These are phyloP conservation scores for Ichneumoninae sp. DNA, from an alignment of 2,888 invertebrate species.

Conservation along the genomic window DNA sequence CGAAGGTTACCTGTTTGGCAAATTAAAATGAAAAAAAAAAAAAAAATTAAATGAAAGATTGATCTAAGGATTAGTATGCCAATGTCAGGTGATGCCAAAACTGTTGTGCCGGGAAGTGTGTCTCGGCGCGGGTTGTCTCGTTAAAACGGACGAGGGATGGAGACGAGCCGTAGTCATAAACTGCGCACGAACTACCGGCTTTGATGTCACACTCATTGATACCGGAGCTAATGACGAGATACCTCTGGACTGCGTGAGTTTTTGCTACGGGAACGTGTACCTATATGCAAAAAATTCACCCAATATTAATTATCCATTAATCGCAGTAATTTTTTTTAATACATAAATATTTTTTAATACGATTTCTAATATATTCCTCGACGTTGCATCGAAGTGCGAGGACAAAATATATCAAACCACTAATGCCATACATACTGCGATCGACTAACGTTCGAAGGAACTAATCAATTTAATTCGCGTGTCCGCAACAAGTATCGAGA, in stretches of 20 bases:
- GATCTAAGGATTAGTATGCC: conserved; percentile 71
- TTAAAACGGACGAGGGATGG: conserved; percentile 79
- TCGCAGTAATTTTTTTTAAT: conserved; percentile 38
- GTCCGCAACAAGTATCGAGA: not conserved
- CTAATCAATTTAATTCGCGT: conserved; percentile 31
- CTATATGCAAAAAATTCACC: conserved; percentile 62
- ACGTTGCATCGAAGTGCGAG: conserved; percentile 22
- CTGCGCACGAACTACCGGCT: conserved; percentile 73
- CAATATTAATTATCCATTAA: conserved; percentile 57
- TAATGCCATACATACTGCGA: conserved; percentile 76
- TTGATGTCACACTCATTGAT: conserved; percentile 81
- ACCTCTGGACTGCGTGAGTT: conserved; percentile 80
- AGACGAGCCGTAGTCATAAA: conserved; percentile 80
- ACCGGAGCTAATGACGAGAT: conserved; percentile 79
- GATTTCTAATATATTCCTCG: not conserved
- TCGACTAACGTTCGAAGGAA: conserved; percentile 66
- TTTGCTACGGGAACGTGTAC: conserved; percentile 64
- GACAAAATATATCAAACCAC: conserved; percentile 57
- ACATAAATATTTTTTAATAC: conserved; percentile 6
- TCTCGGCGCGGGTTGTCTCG: conserved; percentile 81
- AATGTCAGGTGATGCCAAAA: conserved; percentile 81
- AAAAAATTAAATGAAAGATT: conserved; percentile 30
- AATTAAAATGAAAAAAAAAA: conserved; percentile 33
- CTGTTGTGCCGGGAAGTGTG: conserved; percentile 79
- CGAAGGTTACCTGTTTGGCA: conserved; percentile 38